Evolutionary conservation across 2,888 invertebrate genomes (phyloP).

Genomic region (Tetheella fluctuosa): DNA sequence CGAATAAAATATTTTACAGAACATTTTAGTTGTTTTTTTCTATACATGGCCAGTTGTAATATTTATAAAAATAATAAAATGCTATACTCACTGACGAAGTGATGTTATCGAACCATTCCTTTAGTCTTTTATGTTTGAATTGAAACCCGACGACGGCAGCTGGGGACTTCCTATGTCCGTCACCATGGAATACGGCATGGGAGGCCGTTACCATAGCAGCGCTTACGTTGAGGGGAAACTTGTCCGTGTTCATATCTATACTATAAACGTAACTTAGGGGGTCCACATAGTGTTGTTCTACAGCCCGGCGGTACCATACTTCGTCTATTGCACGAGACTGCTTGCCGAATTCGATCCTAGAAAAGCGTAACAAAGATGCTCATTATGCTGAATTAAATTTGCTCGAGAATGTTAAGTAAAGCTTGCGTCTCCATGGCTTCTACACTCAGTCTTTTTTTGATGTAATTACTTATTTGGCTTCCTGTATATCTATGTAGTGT

Average conservation of each 20-base stretch:
- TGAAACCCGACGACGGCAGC: slow-evolving; percentile 91
- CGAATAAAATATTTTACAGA: too few species aligned
- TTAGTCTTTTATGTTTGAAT: slow-evolving; percentile 90
- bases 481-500: too few species aligned
- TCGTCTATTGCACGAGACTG: slow-evolving; percentile 92
- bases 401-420: too few species aligned
- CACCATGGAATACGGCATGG: slow-evolving; percentile 90
- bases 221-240: slow-evolving; percentile 82
- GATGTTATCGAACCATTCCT: slow-evolving; percentile 90
- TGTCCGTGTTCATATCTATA: slow-evolving; percentile 68
- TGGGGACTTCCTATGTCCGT: slow-evolving; percentile 85
- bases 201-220: slow-evolving; percentile 92
- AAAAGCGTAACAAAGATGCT: background rate
- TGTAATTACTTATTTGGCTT: too few species aligned
- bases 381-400: background rate
- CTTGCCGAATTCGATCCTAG: slow-evolving; percentile 88
- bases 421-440: too few species aligned
- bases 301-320: slow-evolving; percentile 94
- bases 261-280: slow-evolving; percentile 92
- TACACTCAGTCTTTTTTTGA: too few species aligned
- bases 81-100: slow-evolving; percentile 86
- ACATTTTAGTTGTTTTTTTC: too few species aligned
- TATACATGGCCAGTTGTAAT: too few species aligned
- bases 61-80: background rate
- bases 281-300: slow-evolving; percentile 92